Evolutionary conservation across 2,888 invertebrate species (phyloP), one percentile per base, ranked within the genome.

Genomic region (Dryobota labecula): DNA sequence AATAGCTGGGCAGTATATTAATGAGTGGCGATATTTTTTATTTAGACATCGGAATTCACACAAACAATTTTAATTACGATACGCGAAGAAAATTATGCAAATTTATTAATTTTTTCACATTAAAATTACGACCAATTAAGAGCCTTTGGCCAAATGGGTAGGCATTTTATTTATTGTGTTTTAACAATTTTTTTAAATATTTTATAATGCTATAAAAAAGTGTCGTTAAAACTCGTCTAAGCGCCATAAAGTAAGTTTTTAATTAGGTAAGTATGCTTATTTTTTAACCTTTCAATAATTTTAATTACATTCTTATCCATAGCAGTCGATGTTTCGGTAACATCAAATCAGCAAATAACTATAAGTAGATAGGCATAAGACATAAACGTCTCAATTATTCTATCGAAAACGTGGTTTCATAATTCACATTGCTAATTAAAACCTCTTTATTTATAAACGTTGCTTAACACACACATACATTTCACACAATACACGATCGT

Each of bases 11-110:
- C 24, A 15, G 0, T 20, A 80, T 33, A 20, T 63, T 75, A 13
- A 65, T 64, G 41, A 36, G 30, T 15, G 15, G 18, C 8, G 0
- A 64, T 68, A 51, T 77, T 70, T 80, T 71, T 75, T 45, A 47
- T 62, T 74, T 51, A 27, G 30, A 43, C 61, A 64, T 38, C n/a
- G 47, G 76, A 61, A 78, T 77, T 56, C 67, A 73, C 66, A 70
- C 56, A 73, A 36, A 24, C 3, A 24, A 43, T 81, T 81, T 74
- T 76, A 84, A 84, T 75, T 51, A 56, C 43, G n/a, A 45, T 54
- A 38, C 30, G 47, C 15, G 6, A 33, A 33, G 66, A 7, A 43
- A 56, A 68, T 64, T 66, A 76, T 56, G 41, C 30, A 62, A 73
- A 73, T 60, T 45, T 58, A 45, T 54, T 43, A 24, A 0, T 45